A percentile compares a stretch with the other conserved stretches of the same genome.
These are phyloP conservation scores for Colaptes auratus DNA, from an alignment of 2,113 vertebrate genomes.

Conservation along the genomic window DNA sequence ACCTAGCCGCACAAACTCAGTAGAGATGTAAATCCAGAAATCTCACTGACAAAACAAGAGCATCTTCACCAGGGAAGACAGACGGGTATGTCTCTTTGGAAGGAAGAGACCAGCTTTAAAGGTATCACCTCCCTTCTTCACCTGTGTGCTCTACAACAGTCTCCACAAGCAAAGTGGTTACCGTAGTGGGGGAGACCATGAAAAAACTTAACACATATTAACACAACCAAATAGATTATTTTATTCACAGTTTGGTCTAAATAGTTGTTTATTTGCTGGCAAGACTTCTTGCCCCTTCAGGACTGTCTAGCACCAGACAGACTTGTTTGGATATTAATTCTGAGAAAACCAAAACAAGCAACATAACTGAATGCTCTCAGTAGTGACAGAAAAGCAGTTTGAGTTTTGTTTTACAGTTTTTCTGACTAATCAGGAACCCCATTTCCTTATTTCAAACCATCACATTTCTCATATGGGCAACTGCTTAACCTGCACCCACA, in stretches of 20 bases:
- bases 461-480: background rate
- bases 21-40: too few relatives aligned
- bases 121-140: background rate
- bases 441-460: background rate
- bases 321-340: background rate
- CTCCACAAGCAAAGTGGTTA: background rate
- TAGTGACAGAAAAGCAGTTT: background rate
- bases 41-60: background rate
- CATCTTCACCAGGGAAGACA: fast-evolving
- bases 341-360: background rate
- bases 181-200: background rate
- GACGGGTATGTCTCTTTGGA: fast-evolving
- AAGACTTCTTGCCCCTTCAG: background rate
- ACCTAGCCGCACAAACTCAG: too few relatives aligned
- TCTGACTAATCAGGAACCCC: background rate
- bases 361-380: fast-evolving
- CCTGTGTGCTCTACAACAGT: background rate
- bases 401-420: background rate
- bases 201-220: background rate
- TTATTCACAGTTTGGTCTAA: background rate
- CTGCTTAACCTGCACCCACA: background rate
- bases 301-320: background rate
- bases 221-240: background rate
- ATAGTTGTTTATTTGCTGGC: background rate
- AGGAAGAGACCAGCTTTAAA: background rate